phyloP scores from a whole-genome alignment of 2,797 vertebrate genomes.

The Cryptoprocta ferox region DNA sequence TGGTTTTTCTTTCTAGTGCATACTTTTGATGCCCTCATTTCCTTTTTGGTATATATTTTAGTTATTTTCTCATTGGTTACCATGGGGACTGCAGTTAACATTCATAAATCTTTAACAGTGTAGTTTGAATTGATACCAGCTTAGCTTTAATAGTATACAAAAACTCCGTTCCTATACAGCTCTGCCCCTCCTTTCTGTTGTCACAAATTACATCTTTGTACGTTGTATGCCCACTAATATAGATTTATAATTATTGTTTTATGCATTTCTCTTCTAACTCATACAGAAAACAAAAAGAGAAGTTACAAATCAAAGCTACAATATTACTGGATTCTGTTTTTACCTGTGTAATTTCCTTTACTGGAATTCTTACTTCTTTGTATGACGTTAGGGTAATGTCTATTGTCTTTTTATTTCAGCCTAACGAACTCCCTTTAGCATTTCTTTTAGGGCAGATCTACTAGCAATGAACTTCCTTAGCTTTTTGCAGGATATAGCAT shows the following conservation, averaged over 20 bases:
- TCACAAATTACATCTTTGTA: neutral
- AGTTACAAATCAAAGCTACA: neutral
- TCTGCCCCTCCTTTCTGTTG: neutral
- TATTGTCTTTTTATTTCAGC: neutral
- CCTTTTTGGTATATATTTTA: neutral
- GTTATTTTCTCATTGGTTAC: constrained; percentile 39
- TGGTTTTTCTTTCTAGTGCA: neutral
- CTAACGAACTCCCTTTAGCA: neutral
- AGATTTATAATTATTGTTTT: neutral
- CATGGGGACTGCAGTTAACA: neutral
- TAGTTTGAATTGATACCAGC: neutral
- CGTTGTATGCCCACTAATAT: neutral
- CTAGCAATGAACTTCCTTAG: neutral
- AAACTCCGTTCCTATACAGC: neutral
- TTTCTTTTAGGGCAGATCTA: neutral
- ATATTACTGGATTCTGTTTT: neutral
- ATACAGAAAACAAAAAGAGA: constrained; percentile 10
- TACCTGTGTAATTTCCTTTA: neutral
- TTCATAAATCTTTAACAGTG: neutral
- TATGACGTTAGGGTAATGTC: neutral
- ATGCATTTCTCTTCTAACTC: neutral
- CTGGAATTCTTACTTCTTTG: neutral
- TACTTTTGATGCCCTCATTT: constrained; percentile 23
- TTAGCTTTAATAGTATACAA: neutral
- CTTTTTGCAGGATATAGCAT: neutral